Evolutionary conservation across 2,113 vertebrate genomes (phyloP).

Genomic region (Cyphotilapia sp.): DNA sequence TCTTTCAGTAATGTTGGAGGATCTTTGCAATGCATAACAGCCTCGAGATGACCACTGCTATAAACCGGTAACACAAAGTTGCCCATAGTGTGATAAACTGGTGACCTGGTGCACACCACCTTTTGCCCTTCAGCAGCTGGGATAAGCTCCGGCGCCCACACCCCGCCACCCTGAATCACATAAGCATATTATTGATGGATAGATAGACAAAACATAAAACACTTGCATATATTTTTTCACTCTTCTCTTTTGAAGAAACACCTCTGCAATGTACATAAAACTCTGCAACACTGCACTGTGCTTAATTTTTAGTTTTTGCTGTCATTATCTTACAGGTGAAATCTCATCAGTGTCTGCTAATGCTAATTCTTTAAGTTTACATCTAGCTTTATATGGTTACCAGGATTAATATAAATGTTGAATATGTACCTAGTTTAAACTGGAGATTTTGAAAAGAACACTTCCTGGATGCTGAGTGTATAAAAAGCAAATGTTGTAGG

Average conservation of each 20-base stretch:
- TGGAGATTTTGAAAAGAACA: not conserved
- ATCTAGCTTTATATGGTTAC: not conserved
- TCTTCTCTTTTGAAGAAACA: not conserved
- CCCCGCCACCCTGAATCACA: not conserved
- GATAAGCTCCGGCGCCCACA: not conserved
- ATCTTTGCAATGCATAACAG: not conserved
- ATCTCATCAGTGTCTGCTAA: not conserved
- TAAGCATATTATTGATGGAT: not conserved
- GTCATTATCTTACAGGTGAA: not conserved
- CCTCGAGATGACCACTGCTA: not conserved
- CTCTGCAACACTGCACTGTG: not conserved
- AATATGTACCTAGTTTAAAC: not conserved
- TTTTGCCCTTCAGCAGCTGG: not conserved
- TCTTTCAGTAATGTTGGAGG: not conserved
- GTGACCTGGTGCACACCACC: not conserved
- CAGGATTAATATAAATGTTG: not conserved
- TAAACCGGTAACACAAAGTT: not conserved
- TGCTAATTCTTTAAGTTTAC: not conserved
- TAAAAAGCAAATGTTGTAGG: not conserved
- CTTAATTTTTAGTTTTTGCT: not conserved
- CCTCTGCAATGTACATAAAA: not conserved
- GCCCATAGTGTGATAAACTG: not conserved
- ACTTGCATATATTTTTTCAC: not conserved
- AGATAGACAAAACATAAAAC: not conserved
- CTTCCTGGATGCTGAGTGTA: not conserved